A percentile compares a stretch with the other conserved stretches of the same genome.
These are phyloP conservation scores for Drosophila conformis DNA, from an alignment of 2,888 invertebrate genomes.

Conservation along the genomic window DNA sequence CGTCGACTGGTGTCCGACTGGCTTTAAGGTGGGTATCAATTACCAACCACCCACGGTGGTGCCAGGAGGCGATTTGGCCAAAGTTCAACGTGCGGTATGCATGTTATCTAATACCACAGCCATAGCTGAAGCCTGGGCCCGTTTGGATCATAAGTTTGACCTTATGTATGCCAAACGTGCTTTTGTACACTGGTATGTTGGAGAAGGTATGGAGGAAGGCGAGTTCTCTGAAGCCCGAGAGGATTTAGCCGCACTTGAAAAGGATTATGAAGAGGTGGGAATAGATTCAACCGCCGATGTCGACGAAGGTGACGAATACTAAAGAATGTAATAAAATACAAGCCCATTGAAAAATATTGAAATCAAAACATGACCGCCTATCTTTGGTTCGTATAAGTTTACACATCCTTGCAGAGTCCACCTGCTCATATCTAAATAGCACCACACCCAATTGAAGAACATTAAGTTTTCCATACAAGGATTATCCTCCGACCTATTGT, in stretches of 20 bases:
- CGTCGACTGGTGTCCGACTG: slow-evolving; percentile 94
- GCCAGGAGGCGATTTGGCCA: slow-evolving; percentile 96
- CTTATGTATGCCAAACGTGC: slow-evolving; percentile 98
- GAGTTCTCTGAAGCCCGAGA: slow-evolving; percentile 95
- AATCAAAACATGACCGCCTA: not conserved
- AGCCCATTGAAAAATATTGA: not conserved
- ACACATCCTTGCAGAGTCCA: not conserved
- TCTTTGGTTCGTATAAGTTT: not conserved
- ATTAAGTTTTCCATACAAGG: not conserved
- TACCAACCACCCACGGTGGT: slow-evolving; percentile 96
- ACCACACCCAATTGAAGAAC: not conserved
- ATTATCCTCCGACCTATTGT: not conserved
- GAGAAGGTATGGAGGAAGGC: slow-evolving; percentile 95
- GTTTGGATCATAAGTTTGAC: slow-evolving; percentile 97
- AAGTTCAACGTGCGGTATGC: slow-evolving; percentile 97
- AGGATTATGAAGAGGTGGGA: slow-evolving; percentile 92
- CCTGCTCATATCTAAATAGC: not conserved
- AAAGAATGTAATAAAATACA: slow-evolving; percentile 50
- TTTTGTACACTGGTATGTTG: slow-evolving; percentile 97
- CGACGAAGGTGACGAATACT: slow-evolving; percentile 90
- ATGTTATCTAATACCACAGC: slow-evolving; percentile 99
- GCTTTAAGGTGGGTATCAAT: slow-evolving; percentile 93
- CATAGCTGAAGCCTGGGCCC: slow-evolving; percentile 98
- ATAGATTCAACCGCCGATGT: slow-evolving; percentile 90
- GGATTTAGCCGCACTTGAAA: slow-evolving; percentile 92